Evolutionary conservation across 2,888 invertebrate genomes (phyloP).

Genomic region (Chydorus sphaericus): DNA sequence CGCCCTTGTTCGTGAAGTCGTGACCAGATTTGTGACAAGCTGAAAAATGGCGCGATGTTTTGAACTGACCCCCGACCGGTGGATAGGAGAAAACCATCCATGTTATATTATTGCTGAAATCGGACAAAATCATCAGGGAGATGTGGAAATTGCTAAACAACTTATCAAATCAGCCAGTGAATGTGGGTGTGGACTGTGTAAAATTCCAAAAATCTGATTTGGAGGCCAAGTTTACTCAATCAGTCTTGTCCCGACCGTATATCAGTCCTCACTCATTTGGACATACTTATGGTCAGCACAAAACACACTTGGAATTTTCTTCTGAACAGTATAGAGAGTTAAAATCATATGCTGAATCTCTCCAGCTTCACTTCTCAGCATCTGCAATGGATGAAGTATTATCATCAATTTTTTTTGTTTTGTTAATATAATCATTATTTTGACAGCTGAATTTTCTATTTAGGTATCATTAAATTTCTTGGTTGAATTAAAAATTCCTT

Average conservation of each 20-base stretch:
- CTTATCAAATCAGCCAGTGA: constrained; percentile 58
- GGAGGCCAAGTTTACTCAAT: constrained; percentile 50
- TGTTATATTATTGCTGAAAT: constrained; percentile 71
- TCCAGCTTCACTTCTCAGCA: constrained; percentile 54
- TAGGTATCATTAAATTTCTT: constrained; percentile 54
- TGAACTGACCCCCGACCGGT: constrained; percentile 4
- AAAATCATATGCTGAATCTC: constrained; percentile 44
- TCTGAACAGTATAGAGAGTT: constrained; percentile 47
- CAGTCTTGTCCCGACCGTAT: constrained; percentile 48
- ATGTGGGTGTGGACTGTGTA: constrained; percentile 60
- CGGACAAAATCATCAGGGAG: constrained; percentile 75
- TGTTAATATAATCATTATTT: neutral
- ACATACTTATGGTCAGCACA: constrained; percentile 63
- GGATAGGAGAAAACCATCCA: constrained; percentile 29
- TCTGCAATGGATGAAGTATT: constrained; percentile 66
- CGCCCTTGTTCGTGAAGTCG: neutral
- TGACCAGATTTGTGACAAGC: neutral
- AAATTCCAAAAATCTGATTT: constrained; percentile 71
- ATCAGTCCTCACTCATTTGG: constrained; percentile 55
- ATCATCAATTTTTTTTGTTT: neutral
- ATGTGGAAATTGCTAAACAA: constrained; percentile 51
- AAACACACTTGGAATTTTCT: constrained; percentile 52
- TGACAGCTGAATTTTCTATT: constrained; percentile 19
- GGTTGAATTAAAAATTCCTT: constrained; percentile 48
- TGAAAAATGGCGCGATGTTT: neutral